phyloP scores from a whole-genome alignment of 2,888 invertebrate species.

The Furcula furcula region DNA sequence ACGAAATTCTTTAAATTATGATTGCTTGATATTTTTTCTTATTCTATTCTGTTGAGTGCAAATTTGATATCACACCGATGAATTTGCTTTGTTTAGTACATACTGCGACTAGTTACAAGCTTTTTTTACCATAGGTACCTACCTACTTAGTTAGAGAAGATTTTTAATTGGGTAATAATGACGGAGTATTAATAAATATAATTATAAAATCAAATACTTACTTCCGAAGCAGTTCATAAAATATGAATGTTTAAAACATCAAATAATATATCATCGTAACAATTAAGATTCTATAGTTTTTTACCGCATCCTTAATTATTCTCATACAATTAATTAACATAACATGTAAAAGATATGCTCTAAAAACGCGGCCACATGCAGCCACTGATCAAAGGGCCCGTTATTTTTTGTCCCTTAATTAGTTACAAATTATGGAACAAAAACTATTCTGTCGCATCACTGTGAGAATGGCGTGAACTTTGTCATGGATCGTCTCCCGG shows the following conservation, averaged over 20 bases:
- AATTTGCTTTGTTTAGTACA: too few species aligned
- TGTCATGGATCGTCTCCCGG: slow-evolving; percentile 34
- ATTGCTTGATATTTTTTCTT: slow-evolving; percentile 17
- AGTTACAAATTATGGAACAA: slow-evolving; percentile 65
- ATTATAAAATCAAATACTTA: too few species aligned
- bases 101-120: too few species aligned
- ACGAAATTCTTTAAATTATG: slow-evolving; percentile 27
- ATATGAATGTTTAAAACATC: too few species aligned
- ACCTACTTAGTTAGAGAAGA: too few species aligned
- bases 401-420: slow-evolving; percentile 57
- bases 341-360: slow-evolving; percentile 37
- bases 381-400: slow-evolving; percentile 40
- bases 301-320: slow-evolving; percentile 24
- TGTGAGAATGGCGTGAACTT: slow-evolving; percentile 38
- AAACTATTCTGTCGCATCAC: slow-evolving; percentile 28
- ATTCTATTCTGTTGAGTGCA: too few species aligned
- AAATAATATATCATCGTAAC: slow-evolving; percentile 12
- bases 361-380: slow-evolving; percentile 34
- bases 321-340: slow-evolving; percentile 35
- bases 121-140: too few species aligned
- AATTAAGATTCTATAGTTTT: too few species aligned
- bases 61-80: too few species aligned
- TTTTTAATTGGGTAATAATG: too few species aligned
- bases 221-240: too few species aligned
- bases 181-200: too few species aligned